phyloP scores from a whole-genome alignment of 2,113 vertebrate species.

The Cyrtonyx montezumae region DNA sequence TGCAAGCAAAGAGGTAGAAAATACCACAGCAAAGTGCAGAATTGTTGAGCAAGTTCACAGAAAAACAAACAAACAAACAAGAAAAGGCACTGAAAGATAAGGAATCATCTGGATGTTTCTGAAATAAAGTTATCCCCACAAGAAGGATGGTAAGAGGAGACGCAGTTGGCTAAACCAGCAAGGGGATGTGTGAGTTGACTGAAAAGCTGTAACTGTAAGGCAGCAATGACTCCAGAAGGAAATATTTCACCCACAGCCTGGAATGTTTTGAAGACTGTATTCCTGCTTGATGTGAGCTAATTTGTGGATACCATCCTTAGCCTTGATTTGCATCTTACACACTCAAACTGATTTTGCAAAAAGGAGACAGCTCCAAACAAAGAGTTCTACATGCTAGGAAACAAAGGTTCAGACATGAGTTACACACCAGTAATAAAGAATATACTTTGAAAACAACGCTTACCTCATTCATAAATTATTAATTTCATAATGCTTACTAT shows the following conservation, averaged over 20 bases:
- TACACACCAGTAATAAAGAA: background rate
- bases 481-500: conserved; percentile 26
- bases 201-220: background rate
- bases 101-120: background rate
- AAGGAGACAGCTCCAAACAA: background rate
- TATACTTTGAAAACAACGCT: background rate
- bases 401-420: background rate
- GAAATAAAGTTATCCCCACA: background rate
- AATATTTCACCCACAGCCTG: background rate
- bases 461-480: conserved; percentile 53
- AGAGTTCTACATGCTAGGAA: background rate
- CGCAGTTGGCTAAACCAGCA: background rate
- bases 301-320: background rate
- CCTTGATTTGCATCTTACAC: background rate
- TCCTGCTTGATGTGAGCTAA: background rate
- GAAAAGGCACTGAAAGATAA: background rate
- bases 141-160: background rate
- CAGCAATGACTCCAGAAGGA: background rate
- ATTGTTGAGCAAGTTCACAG: background rate
- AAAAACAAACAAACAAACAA: background rate
- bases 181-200: background rate
- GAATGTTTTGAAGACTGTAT: background rate
- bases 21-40: background rate
- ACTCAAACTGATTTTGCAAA: background rate
- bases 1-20: background rate